These are phyloP conservation scores for Clivina fossor DNA, from an alignment of 2,888 invertebrate genomes.

Conservation along the genomic window DNA sequence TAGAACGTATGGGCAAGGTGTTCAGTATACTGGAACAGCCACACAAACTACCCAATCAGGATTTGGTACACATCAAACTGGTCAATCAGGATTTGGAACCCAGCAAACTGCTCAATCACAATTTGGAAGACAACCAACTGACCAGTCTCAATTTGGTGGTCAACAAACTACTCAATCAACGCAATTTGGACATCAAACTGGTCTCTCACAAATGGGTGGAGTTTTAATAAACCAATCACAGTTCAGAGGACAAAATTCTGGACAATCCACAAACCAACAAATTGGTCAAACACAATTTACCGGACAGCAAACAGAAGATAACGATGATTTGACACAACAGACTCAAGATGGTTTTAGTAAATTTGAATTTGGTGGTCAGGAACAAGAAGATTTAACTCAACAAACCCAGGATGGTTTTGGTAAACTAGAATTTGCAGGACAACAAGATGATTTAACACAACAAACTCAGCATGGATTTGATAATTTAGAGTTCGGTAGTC, in stretches of 20 bases:
- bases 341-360: conserved; percentile 32
- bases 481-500: conserved; percentile 41
- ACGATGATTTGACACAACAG: conserved; percentile 41
- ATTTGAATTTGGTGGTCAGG: conserved; percentile 28
- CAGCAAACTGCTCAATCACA: background rate
- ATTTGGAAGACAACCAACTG: conserved; percentile 6
- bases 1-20: too few relatives aligned
- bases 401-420: conserved; percentile 29
- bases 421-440: conserved; percentile 36
- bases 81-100: too few relatives aligned
- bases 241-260: background rate
- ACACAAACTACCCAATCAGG: too few relatives aligned
- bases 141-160: background rate
- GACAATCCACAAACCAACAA: background rate
- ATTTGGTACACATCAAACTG: too few relatives aligned
- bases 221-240: conserved; percentile 2
- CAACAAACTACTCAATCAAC: conserved; percentile 3
- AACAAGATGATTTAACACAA: conserved; percentile 40
- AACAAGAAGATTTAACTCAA: conserved; percentile 32
- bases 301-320: conserved; percentile 38
- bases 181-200: background rate
- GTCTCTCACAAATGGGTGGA: too few relatives aligned
- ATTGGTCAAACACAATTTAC: conserved; percentile 27
- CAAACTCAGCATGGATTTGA: conserved; percentile 44
- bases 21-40: too few relatives aligned